Base-by-base conservation (phyloP, 92 coral and sea anemone species). In the Epizoanthus ramosus region DNA sequence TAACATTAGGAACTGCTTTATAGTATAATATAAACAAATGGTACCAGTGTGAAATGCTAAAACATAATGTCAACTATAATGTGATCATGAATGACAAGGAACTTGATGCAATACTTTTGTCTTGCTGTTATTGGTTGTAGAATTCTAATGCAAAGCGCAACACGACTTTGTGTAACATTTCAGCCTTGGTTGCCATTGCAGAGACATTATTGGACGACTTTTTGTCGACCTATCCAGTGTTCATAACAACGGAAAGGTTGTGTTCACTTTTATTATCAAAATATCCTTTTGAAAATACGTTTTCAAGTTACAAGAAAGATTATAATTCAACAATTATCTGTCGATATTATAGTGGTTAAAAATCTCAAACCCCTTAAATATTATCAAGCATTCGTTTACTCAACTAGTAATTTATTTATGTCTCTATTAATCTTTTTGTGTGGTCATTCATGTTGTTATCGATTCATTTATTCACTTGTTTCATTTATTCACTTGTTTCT, bases 201-300 rank as follows among this genome's bases (percentile, higher is more conserved):
- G 98, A 93, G 85, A 76, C 86, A 17, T 85, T 96, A 66, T 79
- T 96, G 73, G 88, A 84, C 50, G 99, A 96, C 57, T 96, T 96
- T 63, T 88, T 96, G 39, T 80, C 92, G 70, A 79, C 98, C 10
- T 93, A 91, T 76, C 98, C 94, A 2, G 81, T 90, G 23, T 93
- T 94, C 84, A 94, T 94, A 98, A 88, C 82, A 21, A 87, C 97
- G 69, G 98, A 96, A 45, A 85, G 77, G 45, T 66, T 96, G 60
- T 96, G 99, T 84, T 75, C 88, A 57, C 87, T 88, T 64, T 86
- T 94, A 72, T 68, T 94, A 19, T 81, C 94, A 41, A 92, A 92
- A 93, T 96, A 96, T 96, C 99, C 98, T 92, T 91, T 87, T 69
- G n/a, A 3, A 22, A 25, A 25, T 10, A 21, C 17, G 0, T 15